Evolutionary conservation across 2,888 invertebrate species (phyloP).

Genomic region (Trachelus stipa): DNA sequence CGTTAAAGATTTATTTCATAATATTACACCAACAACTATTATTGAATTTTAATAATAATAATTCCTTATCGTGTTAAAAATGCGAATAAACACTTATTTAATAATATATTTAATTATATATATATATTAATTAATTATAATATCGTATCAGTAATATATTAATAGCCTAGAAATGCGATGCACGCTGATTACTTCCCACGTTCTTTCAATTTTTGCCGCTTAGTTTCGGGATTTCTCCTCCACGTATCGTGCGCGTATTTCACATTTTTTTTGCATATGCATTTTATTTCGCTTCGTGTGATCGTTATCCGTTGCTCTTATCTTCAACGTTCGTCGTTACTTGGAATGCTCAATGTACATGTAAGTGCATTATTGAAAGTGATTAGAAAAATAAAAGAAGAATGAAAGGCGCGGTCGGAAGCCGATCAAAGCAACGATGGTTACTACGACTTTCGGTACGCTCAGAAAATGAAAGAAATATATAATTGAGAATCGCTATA

Average conservation of each 20-base stretch:
- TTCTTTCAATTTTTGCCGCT: conserved; percentile 14
- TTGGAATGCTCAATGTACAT: conserved; percentile 49
- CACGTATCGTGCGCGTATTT: background rate
- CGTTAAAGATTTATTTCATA: conserved; percentile 66
- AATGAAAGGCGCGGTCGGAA: background rate
- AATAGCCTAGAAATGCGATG: conserved; percentile 62
- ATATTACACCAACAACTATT: conserved; percentile 67
- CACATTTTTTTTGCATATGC: conserved; percentile 11
- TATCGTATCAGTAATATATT: conserved; percentile 59
- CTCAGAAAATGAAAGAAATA: background rate
- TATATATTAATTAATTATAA: conserved; percentile 60
- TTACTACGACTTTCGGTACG: background rate
- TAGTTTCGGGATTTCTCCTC: conserved; percentile 12
- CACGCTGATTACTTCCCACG: conserved; percentile 37
- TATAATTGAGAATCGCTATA: background rate
- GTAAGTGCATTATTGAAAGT: background rate
- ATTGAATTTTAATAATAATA: conserved; percentile 63
- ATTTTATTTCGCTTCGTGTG: background rate
- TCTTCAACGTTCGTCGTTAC: conserved; percentile 26
- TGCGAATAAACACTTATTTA: conserved; percentile 65
- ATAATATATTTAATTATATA: conserved; percentile 49
- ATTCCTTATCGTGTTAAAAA: conserved; percentile 64
- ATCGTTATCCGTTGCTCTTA: background rate
- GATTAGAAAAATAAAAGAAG: background rate
- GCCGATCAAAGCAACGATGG: background rate